Percentiles rank a stretch among this genome's conserved stretches.
Conservation (phyloP, 1,140 invertebrate genomes). For the Drosophila azteca region DNA sequence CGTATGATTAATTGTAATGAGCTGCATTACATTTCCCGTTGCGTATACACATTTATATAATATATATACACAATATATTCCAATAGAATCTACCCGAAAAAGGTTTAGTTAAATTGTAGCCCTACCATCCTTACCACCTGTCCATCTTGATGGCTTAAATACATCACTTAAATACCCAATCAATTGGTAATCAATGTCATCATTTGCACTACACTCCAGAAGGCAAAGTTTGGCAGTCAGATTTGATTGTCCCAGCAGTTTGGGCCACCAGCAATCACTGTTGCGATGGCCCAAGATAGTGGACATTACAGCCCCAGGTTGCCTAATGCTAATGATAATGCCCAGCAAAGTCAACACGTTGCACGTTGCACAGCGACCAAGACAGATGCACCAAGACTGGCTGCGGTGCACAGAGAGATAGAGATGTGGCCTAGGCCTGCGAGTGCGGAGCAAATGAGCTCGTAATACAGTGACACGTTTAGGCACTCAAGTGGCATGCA, state of each 20-base stretch:
- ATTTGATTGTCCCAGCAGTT: conserved; percentile 67
- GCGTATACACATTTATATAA: conserved; percentile 20
- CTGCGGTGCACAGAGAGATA: conserved; percentile 21
- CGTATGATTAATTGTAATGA: conserved; percentile 78
- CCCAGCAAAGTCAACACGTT: conserved; percentile 73
- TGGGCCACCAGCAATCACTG: conserved; percentile 29
- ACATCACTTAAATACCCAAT: too few species aligned
- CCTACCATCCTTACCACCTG: too few species aligned
- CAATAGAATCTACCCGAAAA: too few species aligned
- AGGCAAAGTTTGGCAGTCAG: conserved; percentile 23
- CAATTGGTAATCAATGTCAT: too few species aligned
- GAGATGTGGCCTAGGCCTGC: conserved; percentile 7
- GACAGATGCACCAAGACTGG: conserved; percentile 50
- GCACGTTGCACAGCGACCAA: neutral
- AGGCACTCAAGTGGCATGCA: conserved; percentile 64
- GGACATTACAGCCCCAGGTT: conserved; percentile 66
- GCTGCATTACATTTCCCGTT: conserved; percentile 57
- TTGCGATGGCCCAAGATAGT: conserved; percentile 15
- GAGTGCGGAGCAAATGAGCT: conserved; percentile 70
- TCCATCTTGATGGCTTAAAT: too few species aligned
- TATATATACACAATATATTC: too few species aligned
- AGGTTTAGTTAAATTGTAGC: too few species aligned
- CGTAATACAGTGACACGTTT: conserved; percentile 78
- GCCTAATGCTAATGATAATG: conserved; percentile 78
- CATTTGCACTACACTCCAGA: neutral